A percentile compares a stretch with the other conserved stretches of the same genome.
Evolutionary conservation across 2,797 vertebrate genomes (phyloP).

Genomic region (Masticophis lateralis): DNA sequence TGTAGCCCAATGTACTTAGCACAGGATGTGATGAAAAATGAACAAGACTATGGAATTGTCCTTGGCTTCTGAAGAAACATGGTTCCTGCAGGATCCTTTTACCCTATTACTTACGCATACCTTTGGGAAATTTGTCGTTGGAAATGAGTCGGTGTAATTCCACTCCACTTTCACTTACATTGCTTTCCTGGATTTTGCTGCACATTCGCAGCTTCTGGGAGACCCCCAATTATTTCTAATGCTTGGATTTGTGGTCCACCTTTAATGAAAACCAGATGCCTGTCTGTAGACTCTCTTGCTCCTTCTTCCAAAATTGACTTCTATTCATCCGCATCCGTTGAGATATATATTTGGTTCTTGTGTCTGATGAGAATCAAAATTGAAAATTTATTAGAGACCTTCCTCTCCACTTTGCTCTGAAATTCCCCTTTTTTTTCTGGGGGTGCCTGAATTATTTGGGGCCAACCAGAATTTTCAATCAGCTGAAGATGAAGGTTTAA

Average conservation of each 20-base stretch:
- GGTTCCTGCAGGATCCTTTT: slow-evolving; percentile 20
- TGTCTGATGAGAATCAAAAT: slow-evolving; percentile 29
- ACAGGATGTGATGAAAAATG: background rate
- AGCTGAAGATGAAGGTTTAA: background rate
- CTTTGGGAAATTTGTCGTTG: slow-evolving; percentile 30
- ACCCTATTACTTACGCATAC: slow-evolving; percentile 30
- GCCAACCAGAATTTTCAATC: background rate
- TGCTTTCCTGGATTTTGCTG: slow-evolving; percentile 71
- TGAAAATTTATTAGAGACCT: background rate
- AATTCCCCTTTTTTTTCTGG: background rate
- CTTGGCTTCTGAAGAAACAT: slow-evolving; percentile 12
- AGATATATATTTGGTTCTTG: background rate
- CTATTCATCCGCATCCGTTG: slow-evolving; percentile 20
- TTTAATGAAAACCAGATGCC: slow-evolving; percentile 89
- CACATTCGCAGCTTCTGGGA: slow-evolving; percentile 85
- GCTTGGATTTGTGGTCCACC: slow-evolving; percentile 88
- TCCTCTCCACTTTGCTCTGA: background rate
- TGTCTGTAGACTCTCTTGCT: slow-evolving; percentile 33
- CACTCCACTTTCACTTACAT: slow-evolving; percentile 67
- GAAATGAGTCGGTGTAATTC: slow-evolving; percentile 22
- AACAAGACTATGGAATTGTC: background rate
- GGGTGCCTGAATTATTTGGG: background rate
- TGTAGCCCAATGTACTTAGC: background rate
- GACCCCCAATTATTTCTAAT: slow-evolving; percentile 97
- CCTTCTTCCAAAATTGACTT: slow-evolving; percentile 33